These are phyloP conservation scores for Typhlomys cinereus DNA, from an alignment of 2,113 vertebrate genomes.

Conservation along the genomic window DNA sequence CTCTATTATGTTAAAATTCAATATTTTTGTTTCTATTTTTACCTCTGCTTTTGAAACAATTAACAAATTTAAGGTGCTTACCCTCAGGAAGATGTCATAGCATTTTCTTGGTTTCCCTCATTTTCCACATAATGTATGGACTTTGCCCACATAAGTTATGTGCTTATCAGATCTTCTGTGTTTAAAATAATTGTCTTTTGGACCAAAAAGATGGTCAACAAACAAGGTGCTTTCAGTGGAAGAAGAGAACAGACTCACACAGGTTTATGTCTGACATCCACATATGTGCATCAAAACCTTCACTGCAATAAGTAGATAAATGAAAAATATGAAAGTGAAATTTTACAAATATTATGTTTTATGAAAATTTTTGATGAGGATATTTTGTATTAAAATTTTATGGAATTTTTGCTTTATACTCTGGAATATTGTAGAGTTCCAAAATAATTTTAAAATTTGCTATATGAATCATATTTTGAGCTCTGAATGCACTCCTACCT, in stretches of 20 bases:
- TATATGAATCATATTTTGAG: not conserved
- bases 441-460: not conserved
- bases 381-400: not conserved
- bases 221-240: too few species aligned
- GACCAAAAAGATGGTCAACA: too few species aligned
- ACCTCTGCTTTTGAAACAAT: too few species aligned
- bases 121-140: not conserved
- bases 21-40: too few species aligned
- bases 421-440: not conserved
- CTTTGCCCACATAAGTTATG: not conserved
- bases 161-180: not conserved
- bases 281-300: too few species aligned
- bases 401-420: not conserved
- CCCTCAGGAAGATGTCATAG: not conserved
- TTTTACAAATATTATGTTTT: not conserved
- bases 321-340: too few species aligned
- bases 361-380: not conserved
- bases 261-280: too few species aligned
- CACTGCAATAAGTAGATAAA: too few species aligned
- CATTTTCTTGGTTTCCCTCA: not conserved
- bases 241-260: too few species aligned
- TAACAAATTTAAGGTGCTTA: too few species aligned
- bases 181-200: not conserved
- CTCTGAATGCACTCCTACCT: not conserved
- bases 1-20: too few species aligned